Evolutionary conservation across 1,140 invertebrate genomes (phyloP), one percentile per base, ranked within the genome.

Genomic region (Cyclargus thomasi): DNA sequence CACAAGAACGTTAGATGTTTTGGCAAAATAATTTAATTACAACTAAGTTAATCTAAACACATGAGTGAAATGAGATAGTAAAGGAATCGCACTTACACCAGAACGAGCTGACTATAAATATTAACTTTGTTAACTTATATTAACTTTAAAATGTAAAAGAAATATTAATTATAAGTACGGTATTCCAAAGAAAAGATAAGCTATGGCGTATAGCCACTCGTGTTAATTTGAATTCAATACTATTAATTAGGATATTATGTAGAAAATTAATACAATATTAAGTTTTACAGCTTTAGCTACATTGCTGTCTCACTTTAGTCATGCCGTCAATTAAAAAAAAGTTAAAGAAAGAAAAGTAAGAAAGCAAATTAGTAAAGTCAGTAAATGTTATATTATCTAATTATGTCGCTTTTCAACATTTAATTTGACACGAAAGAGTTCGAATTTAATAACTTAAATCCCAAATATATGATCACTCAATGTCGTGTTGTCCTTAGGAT

Each of bases 1-100:
- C 85, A 88, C 79, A 76, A 78, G 70, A 69, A 72, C 70, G 65
- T 78, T 78, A 79, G 68, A 83, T 82, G 86, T 86, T 59, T 87
- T 87, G 82, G 85, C 80, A 81, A 87, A 86, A 87, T 89, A 86
- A 89, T 83, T 89, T 86, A 86, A 77, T 72, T 83, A 80, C 57
- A 76, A 62, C 77, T 82, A 85, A 76, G 74, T 79, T 72, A 72
- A 80, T 68, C 72, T 55, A 74, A 75, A 76, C 70, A 71, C 69
- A 74, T 74, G 74, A 72, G 69, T 71, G 67, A 70, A 76, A 68
- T 67, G 69, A 21, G 55, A 70, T 21, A 57, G 22, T 57, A 57
- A 65, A 55, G 21, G 47, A 55, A 55, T 17, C 21, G 35, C 29
- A 39, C 18, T 64, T 59, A 20, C 14, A 59, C 55, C 17, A 10